Base-by-base conservation (phyloP, 2,888 invertebrate genomes). In the Strigamia transsilvanica region DNA sequence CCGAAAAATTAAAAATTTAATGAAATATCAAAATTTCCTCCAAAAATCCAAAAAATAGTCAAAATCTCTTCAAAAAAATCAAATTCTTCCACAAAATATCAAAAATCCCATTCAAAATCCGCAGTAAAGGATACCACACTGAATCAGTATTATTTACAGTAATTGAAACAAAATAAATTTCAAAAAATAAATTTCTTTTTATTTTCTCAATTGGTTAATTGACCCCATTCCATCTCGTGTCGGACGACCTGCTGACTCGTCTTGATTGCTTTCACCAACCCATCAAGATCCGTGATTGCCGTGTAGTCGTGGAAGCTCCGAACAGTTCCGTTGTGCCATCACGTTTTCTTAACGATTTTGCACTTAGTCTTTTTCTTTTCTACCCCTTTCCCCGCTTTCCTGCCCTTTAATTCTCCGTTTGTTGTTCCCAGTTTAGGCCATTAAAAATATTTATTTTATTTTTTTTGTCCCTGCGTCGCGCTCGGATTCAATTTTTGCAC, bases 191-290 rank as follows among this genome's bases (percentile, higher is more conserved):
- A 61, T 61, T 61, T 61, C 10, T 61, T 21, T 61, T 10, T 15
- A 6, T 2, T 34, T 34, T 34, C 7, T 34, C 3, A 34, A 34
- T 34, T 34, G 34, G 7, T 34, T 34, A 34, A 34, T 34, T 34
- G 46, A 46, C 46, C 46, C 15, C 46, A 46, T 34, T 7, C 46
- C 46, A 13, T 46, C 13, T 13, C 46, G 10, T 18, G 18, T n/a
- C 56, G 56, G 18, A 56, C 18, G 56, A n/a, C 56, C 56, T 56
- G 61, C 61, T 61, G 61, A 61, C 61, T 61, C 61, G 23, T 61
- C 61, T 23, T 21, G 61, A 61, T 61, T 61, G 10, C 61, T 46
- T 46, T 46, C 46, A 46, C 10, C 23, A 18, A 61, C 61, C 21
- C 18, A 23, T 61, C 61, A 61, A 61, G 21, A 15, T 61, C 61